Evolutionary conservation across 2,888 invertebrate genomes (phyloP).

Genomic region (Heliconius ismenius): DNA sequence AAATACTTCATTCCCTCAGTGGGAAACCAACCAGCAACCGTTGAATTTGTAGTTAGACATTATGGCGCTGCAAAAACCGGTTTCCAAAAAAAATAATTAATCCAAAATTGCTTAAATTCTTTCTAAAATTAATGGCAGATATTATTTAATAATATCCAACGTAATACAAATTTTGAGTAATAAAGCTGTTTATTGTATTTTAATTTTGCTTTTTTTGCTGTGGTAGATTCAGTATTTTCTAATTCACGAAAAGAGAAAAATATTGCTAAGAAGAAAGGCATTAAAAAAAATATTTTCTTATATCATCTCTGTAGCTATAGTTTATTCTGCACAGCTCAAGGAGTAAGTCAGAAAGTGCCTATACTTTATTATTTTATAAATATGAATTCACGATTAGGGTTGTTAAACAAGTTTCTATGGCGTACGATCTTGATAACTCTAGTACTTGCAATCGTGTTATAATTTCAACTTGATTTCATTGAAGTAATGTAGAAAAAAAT

Average conservation of each 20-base stretch:
- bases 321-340: not conserved
- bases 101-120: too few relatives aligned
- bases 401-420: conserved; percentile 25
- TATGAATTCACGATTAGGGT: conserved; percentile 24
- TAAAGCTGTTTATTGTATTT: too few relatives aligned
- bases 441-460: conserved; percentile 11
- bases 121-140: too few relatives aligned
- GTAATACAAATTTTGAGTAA: too few relatives aligned
- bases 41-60: too few relatives aligned
- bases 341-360: conserved; percentile 18
- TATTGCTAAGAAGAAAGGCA: too few relatives aligned
- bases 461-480: conserved; percentile 9
- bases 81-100: too few relatives aligned
- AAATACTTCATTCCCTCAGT: not conserved
- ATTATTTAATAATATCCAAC: too few relatives aligned
- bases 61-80: too few relatives aligned
- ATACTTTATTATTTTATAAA: conserved; percentile 26
- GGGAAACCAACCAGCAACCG: not conserved
- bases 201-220: too few relatives aligned
- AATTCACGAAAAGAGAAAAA: too few relatives aligned
- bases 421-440: conserved; percentile 16
- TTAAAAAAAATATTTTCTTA: not conserved
- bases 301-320: not conserved
- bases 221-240: too few relatives aligned
- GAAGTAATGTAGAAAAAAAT: not conserved